phyloP scores from a whole-genome alignment of 2,888 invertebrate species.

The Cinara cedri region DNA sequence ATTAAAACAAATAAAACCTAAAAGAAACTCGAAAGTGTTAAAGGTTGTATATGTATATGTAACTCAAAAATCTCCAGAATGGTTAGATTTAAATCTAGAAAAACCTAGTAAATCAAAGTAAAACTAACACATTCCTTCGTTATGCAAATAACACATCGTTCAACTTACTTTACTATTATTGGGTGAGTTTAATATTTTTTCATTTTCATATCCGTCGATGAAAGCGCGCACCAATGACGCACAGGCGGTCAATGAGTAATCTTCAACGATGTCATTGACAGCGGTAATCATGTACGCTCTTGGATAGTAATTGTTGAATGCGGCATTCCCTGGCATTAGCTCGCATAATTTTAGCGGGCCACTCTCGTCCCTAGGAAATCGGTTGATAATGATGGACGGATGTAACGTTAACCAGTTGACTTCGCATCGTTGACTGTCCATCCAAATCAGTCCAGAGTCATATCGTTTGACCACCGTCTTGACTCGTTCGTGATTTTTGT shows the following conservation, averaged over 20 bases:
- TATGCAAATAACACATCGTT: too few relatives aligned
- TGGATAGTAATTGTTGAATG: neutral
- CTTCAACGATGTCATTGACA: slow-evolving; percentile 76
- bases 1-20: too few relatives aligned
- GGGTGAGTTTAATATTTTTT: slow-evolving; percentile 58
- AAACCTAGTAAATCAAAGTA: too few relatives aligned
- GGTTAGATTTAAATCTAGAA: too few relatives aligned
- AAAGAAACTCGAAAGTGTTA: too few relatives aligned
- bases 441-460: slow-evolving; percentile 21
- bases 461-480: neutral
- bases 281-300: slow-evolving; percentile 1
- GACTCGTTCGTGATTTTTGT: neutral
- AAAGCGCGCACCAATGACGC: slow-evolving; percentile 82
- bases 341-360: slow-evolving; percentile 2
- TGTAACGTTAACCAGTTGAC: slow-evolving; percentile 3
- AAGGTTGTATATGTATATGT: too few relatives aligned
- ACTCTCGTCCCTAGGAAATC: slow-evolving; percentile 9
- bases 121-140: too few relatives aligned
- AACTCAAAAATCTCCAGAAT: too few relatives aligned
- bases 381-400: slow-evolving; percentile 5
- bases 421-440: neutral
- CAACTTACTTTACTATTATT: slow-evolving; percentile 11
- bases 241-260: slow-evolving; percentile 88
- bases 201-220: slow-evolving; percentile 62
- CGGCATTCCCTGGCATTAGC: neutral